A percentile compares a stretch with the other conserved stretches of the same genome.
These are phyloP conservation scores for Pelecanus crispus DNA, from an alignment of 2,113 vertebrate species.

Conservation along the genomic window DNA sequence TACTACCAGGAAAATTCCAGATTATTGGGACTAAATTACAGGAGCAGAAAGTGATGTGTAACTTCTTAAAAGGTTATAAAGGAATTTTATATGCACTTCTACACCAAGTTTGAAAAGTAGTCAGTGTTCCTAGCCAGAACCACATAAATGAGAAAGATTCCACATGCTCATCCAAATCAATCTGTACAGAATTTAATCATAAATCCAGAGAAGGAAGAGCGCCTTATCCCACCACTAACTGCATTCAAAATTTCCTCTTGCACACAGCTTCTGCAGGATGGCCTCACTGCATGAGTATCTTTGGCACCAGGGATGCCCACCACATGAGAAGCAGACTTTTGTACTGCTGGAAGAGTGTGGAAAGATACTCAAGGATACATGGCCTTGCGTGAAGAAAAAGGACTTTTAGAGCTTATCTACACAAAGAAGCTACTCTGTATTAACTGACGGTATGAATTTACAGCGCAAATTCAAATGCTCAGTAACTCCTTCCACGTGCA, in stretches of 20 bases:
- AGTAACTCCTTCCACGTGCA: rapidly evolving
- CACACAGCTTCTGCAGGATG: neutral
- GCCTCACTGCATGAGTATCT: neutral
- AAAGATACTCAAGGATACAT: neutral
- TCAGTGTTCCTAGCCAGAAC: neutral
- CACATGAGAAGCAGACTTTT: neutral
- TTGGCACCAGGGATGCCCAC: neutral
- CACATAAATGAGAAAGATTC: neutral
- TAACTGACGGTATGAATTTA: neutral
- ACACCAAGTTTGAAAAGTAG: neutral
- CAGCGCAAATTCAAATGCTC: neutral
- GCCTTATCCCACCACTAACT: neutral
- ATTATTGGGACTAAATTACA: neutral
- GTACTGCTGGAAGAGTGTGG: neutral
- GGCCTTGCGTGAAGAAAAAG: neutral
- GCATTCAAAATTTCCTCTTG: neutral
- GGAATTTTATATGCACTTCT: neutral
- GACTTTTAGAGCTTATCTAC: neutral
- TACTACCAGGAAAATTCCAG: neutral
- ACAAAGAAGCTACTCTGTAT: neutral
- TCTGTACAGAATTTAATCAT: neutral
- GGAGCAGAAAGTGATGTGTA: neutral
- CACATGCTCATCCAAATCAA: neutral
- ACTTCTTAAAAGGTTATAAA: neutral
- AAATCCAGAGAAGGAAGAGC: neutral